Conservation (phyloP, 2,797 vertebrate genomes). For the Coranthus polyacanthus region DNA sequence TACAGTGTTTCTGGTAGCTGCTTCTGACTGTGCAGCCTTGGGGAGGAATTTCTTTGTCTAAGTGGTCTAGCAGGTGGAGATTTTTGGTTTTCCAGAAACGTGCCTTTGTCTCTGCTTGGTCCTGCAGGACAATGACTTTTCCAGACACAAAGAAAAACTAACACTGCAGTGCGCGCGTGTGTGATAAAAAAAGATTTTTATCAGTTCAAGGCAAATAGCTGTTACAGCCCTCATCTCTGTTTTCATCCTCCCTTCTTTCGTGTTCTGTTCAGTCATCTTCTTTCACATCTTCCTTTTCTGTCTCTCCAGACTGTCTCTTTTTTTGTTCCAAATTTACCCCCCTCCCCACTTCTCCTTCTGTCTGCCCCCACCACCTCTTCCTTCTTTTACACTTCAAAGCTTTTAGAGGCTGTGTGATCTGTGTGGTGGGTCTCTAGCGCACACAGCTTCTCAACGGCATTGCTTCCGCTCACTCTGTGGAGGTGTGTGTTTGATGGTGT, state of each 20-base stretch:
- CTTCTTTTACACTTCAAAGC: slow-evolving; percentile 69
- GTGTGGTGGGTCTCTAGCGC: slow-evolving; percentile 65
- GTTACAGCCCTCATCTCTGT: slow-evolving; percentile 35
- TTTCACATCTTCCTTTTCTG: slow-evolving; percentile 44
- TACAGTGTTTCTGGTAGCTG: not conserved
- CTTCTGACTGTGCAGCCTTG: slow-evolving; percentile 17
- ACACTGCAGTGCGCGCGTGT: slow-evolving; percentile 10
- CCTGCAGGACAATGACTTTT: slow-evolving; percentile 51
- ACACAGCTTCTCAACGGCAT: slow-evolving; percentile 36
- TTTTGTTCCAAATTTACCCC: slow-evolving; percentile 40
- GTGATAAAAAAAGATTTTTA: slow-evolving; percentile 37
- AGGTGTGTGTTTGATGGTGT: slow-evolving; percentile 58
- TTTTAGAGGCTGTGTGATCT: slow-evolving; percentile 67
- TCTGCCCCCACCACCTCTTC: slow-evolving; percentile 33
- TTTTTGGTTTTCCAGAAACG: slow-evolving; percentile 34
- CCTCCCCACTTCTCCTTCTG: slow-evolving; percentile 22
- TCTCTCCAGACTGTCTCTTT: slow-evolving; percentile 23
- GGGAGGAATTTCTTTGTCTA: slow-evolving; percentile 36
- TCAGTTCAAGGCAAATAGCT: slow-evolving; percentile 31
- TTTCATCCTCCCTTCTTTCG: slow-evolving; percentile 30
- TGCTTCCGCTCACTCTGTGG: slow-evolving; percentile 43
- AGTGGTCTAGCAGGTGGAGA: slow-evolving; percentile 55
- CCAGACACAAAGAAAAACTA: slow-evolving; percentile 51
- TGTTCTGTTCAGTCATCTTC: slow-evolving; percentile 34
- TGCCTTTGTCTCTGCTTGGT: slow-evolving; percentile 22